A percentile compares a stretch with the other conserved stretches of the same genome.
These are phyloP conservation scores for Agrotis exclamationis DNA, from an alignment of 2,888 invertebrate species.

Conservation along the genomic window DNA sequence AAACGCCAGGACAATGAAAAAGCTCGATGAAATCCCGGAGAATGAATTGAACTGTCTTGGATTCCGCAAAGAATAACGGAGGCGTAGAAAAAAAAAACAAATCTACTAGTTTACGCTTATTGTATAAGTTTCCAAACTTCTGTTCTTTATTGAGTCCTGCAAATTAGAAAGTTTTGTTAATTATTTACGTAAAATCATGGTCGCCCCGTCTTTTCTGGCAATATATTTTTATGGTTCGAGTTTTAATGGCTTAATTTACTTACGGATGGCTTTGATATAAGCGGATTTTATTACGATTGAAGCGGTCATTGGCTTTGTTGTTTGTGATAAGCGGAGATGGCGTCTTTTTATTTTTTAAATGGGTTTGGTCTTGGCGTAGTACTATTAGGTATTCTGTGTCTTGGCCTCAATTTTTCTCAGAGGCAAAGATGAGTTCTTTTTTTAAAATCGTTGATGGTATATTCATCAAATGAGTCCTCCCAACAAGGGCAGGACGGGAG, in stretches of 20 bases:
- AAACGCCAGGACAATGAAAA: too few species aligned
- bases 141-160: conserved; percentile 66
- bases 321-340: background rate
- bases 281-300: conserved; percentile 27
- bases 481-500: too few species aligned
- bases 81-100: too few species aligned
- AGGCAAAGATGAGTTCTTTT: too few species aligned
- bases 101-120: conserved; percentile 25
- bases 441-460: too few species aligned
- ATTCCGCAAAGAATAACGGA: too few species aligned
- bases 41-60: too few species aligned
- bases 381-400: too few species aligned
- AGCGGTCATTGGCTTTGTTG: conserved; percentile 9
- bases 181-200: conserved; percentile 59
- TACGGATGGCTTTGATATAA: conserved; percentile 53
- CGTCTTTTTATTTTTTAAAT: background rate
- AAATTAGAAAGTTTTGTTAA: conserved; percentile 63
- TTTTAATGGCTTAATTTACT: conserved; percentile 60
- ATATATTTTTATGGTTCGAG: conserved; percentile 61
- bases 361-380: too few species aligned
- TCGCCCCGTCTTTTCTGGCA: conserved; percentile 27
- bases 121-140: conserved; percentile 57
- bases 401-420: too few species aligned
- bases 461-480: too few species aligned
- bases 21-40: too few species aligned